Evolutionary conservation across 2,888 invertebrate genomes (phyloP), one percentile per base, ranked within the genome.

Genomic region (Lasioglossum pauxillum): DNA sequence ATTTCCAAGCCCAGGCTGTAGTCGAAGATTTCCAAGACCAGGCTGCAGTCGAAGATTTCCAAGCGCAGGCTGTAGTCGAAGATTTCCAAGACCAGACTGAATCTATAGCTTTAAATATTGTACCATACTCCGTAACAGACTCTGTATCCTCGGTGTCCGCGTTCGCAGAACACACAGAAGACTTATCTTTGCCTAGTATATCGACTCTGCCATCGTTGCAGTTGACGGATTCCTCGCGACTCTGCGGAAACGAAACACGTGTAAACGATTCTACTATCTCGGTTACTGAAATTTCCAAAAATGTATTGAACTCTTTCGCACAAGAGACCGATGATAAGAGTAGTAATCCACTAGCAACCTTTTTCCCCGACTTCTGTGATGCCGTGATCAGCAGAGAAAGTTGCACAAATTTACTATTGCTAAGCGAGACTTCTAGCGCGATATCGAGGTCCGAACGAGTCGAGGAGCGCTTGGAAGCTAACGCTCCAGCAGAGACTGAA

Each of bases 141-240:
- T 87, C 89, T 23, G 31, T 44, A 76, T 69, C 73, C n/a, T 88
- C 82, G 23, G 75, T 44, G 16, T 76, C 78, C 1, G 27, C 8
- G 5, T 69, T 64, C 31, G 12, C 78, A 14, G 84, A 85, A 53
- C 31, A 88, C 73, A 73, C 35, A 1, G 80, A 79, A 38, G 73
- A 60, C 5, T n/a, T 75, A 10, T 82, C 86, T 5, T 73, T 88
- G 64, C 78, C 84, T 19, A 84, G 57, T 46, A 71, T 89, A 80
- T 49, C 89, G 12, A 75, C 64, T 38, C 2, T 83, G 74, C 75
- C 89, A 8, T 84, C 75, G 0, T 46, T 83, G 14, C 67, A 60
- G n/a, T 71, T 57, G 31, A 75, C 69, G 44, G 78, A 85, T 16
- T 81, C 69, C 2, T 12, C 2, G n/a, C 83, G 60, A 38, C 14